Evolutionary conservation across 1,140 invertebrate species (phyloP).

Genomic region (Rhopalosiphum maidis): DNA sequence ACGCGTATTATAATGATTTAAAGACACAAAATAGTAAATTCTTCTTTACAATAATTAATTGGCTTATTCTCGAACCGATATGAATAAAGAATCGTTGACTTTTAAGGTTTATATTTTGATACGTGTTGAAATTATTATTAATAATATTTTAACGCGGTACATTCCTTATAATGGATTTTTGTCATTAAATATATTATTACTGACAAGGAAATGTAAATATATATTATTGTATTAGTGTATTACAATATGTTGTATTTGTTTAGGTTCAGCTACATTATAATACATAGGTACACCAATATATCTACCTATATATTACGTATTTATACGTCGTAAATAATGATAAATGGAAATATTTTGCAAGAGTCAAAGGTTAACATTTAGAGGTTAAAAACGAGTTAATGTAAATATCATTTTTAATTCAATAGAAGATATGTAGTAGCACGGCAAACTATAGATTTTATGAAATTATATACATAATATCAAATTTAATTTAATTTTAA

Average conservation of each 20-base stretch:
- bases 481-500: not conserved
- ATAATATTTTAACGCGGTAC: not conserved
- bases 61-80: not conserved
- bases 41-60: not conserved
- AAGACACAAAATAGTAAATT: not conserved
- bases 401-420: conserved; percentile 7
- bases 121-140: not conserved
- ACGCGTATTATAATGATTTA: not conserved
- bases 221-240: not conserved
- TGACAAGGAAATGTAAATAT: not conserved
- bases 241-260: not conserved
- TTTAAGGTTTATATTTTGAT: not conserved
- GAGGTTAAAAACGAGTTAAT: not conserved
- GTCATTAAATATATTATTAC: conserved; percentile 5
- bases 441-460: not conserved
- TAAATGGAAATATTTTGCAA: conserved; percentile 15
- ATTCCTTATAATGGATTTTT: not conserved
- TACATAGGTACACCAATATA: not conserved
- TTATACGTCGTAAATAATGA: conserved; percentile 3
- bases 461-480: not conserved
- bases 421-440: not conserved
- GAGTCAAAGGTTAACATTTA: conserved; percentile 5
- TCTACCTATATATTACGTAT: not conserved
- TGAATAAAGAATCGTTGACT: not conserved
- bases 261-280: not conserved